Evolutionary conservation across 1,140 invertebrate genomes (phyloP).

Genomic region (roundworm (Caenorhabditis elegans)): WBcel235 BX284604.4:3169001-3169500

Average conservation of each 20-base stretch:
- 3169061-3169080: too few relatives aligned
- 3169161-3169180: too few relatives aligned
- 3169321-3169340: neutral
- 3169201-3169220: conserved; percentile 22
- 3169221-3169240: neutral
- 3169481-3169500: conserved; percentile 20
- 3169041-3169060: conserved; percentile 32
- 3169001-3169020: conserved; percentile 12
- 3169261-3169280: neutral
- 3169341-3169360: conserved; percentile 6
- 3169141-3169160: neutral
- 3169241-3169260: neutral
- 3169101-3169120: conserved; percentile 23
- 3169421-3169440: conserved; percentile 25
- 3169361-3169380: conserved; percentile 25
- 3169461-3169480: conserved; percentile 31
- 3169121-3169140: neutral
- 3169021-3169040: conserved; percentile 31
- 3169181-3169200: conserved; percentile 20
- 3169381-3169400: neutral
- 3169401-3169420: conserved; percentile 11
- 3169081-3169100: conserved; percentile 23
- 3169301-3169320: neutral
- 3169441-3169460: neutral
- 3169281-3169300: neutral